phyloP scores from a whole-genome alignment of 1,140 invertebrate species.

The Platorchestia sp. region DNA sequence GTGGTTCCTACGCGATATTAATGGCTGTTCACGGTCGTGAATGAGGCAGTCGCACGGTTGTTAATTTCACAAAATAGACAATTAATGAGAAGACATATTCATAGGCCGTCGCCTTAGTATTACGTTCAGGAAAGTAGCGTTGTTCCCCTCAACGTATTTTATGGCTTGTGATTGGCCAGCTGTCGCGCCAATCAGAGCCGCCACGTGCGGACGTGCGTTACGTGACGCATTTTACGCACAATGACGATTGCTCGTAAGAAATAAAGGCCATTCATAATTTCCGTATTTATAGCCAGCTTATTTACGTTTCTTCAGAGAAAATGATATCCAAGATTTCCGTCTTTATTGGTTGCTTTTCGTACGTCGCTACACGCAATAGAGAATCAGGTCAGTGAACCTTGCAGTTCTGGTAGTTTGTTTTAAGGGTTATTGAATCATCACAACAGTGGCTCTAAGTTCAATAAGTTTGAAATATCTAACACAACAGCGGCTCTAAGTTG shows the following conservation, averaged over 20 bases:
- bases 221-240: not conserved
- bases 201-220: constrained; percentile 15
- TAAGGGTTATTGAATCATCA: no score
- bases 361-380: no score
- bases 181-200: constrained; percentile 5
- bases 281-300: no score
- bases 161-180: not conserved
- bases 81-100: not conserved
- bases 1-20: not conserved
- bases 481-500: no score
- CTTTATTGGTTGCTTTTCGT: no score
- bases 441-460: no score
- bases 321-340: not conserved
- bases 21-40: not conserved
- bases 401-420: no score
- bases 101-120: not conserved
- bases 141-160: not conserved
- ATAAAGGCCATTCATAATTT: no score
- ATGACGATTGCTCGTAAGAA: no score
- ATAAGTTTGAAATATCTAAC: no score
- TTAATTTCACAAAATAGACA: constrained; percentile 1
- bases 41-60: not conserved
- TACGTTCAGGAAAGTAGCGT: not conserved
- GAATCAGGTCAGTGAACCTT: no score
- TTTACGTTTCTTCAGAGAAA: no score